Percentiles rank a stretch among this genome's conserved stretches.
Evolutionary conservation across 2,113 vertebrate species (phyloP).

Genomic region (Pseudorasbora parva): DNA sequence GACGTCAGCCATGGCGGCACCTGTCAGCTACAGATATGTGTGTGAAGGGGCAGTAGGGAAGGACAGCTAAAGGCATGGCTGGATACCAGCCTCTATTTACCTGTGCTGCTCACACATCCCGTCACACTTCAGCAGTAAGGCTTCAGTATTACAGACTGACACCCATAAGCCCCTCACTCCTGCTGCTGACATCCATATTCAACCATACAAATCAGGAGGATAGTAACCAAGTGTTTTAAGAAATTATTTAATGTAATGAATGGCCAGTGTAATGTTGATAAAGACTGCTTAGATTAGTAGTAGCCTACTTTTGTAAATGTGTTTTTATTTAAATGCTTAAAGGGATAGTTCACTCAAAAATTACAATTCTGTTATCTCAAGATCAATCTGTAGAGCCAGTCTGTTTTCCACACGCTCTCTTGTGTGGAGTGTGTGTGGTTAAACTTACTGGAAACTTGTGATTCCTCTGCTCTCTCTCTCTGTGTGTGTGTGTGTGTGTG

Average conservation of each 20-base stretch:
- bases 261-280: not conserved
- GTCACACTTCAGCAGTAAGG: constrained; percentile 32
- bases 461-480: no score
- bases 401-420: no score
- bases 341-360: no score
- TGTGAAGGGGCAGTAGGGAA: not conserved
- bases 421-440: no score
- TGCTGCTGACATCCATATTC: not conserved
- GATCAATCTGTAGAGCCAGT: no score
- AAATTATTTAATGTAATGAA: not conserved
- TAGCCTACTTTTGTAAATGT: no score
- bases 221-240: not conserved
- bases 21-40: constrained; percentile 29
- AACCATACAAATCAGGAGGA: not conserved
- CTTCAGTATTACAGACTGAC: constrained; percentile 13
- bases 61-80: constrained; percentile 36
- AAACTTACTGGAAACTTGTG: no score
- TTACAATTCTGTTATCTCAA: no score
- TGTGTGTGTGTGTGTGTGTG: no score
- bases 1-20: constrained; percentile 7
- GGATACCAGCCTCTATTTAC: constrained; percentile 34
- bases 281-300: no score
- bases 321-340: not conserved
- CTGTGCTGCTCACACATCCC: constrained; percentile 44
- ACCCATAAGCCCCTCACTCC: constrained; percentile 9